These are phyloP conservation scores for Thrips palmi DNA, from an alignment of 1,140 invertebrate genomes.

Conservation along the genomic window DNA sequence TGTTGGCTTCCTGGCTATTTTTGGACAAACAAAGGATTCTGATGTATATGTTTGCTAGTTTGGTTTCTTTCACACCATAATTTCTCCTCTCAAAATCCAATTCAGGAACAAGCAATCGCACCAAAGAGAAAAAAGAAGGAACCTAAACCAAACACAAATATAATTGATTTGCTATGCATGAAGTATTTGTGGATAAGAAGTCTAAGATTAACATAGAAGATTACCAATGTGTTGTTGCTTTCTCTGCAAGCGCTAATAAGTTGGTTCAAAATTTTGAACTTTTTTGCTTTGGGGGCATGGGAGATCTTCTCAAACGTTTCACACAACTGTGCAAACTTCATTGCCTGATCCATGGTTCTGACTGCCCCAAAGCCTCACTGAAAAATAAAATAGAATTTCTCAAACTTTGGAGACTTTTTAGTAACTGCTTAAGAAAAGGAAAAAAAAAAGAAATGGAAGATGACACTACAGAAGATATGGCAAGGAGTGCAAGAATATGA, in stretches of 20 bases:
- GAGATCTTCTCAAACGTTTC: constrained; percentile 31
- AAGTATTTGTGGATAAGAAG: too few species aligned
- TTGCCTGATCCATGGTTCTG: too few species aligned
- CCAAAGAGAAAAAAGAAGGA: constrained; percentile 42
- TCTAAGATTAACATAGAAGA: too few species aligned
- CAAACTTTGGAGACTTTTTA: too few species aligned
- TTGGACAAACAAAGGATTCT: constrained; percentile 45
- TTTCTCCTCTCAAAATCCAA: constrained; percentile 40
- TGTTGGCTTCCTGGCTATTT: constrained; percentile 40
- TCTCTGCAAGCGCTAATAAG: constrained; percentile 34
- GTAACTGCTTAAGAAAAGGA: too few species aligned
- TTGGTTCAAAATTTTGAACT: constrained; percentile 27
- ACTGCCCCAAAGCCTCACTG: too few species aligned
- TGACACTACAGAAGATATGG: too few species aligned
- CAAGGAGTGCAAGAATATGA: too few species aligned
- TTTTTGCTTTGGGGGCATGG: constrained; percentile 24
- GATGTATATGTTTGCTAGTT: constrained; percentile 43
- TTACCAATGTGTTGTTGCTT: too few species aligned
- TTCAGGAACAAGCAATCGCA: constrained; percentile 51
- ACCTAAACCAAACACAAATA: constrained; percentile 21
- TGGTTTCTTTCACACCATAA: constrained; percentile 45
- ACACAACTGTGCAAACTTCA: constrained; percentile 28
- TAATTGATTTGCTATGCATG: too few species aligned
- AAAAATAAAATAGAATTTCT: too few species aligned
- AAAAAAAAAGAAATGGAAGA: too few species aligned